Evolutionary conservation across 2,797 vertebrate genomes (phyloP), one percentile per base, ranked within the genome.

Genomic region (Centroberyx gerrardi): DNA sequence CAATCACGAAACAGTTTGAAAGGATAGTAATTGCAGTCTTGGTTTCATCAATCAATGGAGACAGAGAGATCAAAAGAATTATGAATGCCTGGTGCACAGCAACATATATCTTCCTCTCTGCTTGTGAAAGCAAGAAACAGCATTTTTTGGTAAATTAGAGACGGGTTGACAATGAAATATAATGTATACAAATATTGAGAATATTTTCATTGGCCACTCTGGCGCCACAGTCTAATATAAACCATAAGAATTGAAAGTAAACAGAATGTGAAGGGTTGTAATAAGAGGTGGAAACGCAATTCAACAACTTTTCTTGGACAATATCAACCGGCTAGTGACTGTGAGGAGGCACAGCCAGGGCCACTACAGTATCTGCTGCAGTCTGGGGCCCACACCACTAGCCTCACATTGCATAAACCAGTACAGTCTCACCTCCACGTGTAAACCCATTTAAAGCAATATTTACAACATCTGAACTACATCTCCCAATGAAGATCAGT

Each of bases 401-500:
- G 53, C 84, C 60, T 73, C 76, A 69, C 61, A 27, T 59, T 72
- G 66, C 68, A 81, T 86, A 83, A 91, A 88, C 82, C 74, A 86
- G 73, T 85, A 85, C 62, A 82, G 62, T 88, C 86, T 88, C 88
- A 92, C 92, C 85, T 91, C 84, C 33, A 72, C 29, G 73, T 87
- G 75, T 88, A 91, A 91, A 92, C 83, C 66, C 48, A 72, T 85
- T 88, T 81, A 87, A 83, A 91, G 78, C 64, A 90, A 86, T 91
- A 90, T 92, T 92, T 90, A 91, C 81, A 90, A 72, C 67, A 78
- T 76, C 64, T 31, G 10, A 74, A 61, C 74, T 33, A 56, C 61
- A 65, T 61, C 52, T 82, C 68, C 68, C 46, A 84, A 71, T 78
- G 68, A 68, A 67, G 51, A 65, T 76, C 59, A 77, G 81, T 82